phyloP scores from a whole-genome alignment of 1,140 invertebrate genomes.

The Thalassaphorura encarpata region DNA sequence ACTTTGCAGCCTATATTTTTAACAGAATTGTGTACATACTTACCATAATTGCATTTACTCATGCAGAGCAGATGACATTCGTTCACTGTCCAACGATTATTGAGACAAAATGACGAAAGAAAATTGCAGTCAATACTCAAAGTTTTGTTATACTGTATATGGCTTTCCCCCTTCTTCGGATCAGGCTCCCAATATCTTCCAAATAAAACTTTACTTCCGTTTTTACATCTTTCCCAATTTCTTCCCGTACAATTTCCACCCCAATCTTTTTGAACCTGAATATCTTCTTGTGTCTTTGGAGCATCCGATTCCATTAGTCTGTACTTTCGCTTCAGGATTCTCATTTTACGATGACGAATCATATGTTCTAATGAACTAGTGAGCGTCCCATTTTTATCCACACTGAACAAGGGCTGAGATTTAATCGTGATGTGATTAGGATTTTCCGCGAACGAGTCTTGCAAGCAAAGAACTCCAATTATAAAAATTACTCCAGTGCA shows the following conservation, averaged over 20 bases:
- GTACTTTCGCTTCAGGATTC: neutral
- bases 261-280: neutral
- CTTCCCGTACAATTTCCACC: neutral
- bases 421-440: too few species aligned
- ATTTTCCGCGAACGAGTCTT: too few species aligned
- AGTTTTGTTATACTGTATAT: neutral
- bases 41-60: conserved; percentile 14
- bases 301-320: neutral
- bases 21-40: too few species aligned
- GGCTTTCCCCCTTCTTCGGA: too few species aligned
- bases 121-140: neutral
- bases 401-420: too few species aligned
- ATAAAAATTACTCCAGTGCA: too few species aligned
- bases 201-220: neutral
- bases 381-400: too few species aligned
- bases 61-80: conserved; percentile 14
- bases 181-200: neutral
- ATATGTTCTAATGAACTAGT: too few species aligned
- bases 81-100: conserved; percentile 19
- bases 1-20: too few species aligned
- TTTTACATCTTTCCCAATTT: neutral
- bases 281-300: neutral
- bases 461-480: too few species aligned
- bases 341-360: too few species aligned
- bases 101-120: conserved; percentile 9